A percentile compares a stretch with the other conserved stretches of the same genome.
phyloP scores from a whole-genome alignment of 1,140 invertebrate species.

The Drosophila athabasca region DNA sequence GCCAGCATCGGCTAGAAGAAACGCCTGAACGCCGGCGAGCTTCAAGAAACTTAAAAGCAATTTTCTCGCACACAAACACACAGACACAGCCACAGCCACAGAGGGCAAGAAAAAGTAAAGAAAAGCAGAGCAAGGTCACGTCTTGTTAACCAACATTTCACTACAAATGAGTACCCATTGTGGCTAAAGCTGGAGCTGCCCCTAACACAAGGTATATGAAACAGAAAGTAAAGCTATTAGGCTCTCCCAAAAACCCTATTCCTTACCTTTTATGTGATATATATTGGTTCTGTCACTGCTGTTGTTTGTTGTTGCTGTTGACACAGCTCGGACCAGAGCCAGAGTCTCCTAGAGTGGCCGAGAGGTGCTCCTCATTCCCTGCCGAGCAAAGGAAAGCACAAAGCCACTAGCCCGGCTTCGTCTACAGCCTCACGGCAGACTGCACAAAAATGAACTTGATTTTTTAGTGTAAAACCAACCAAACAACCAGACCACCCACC shows the following conservation, averaged over 20 bases:
- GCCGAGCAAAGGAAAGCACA: constrained; percentile 37
- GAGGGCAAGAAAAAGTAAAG: neutral
- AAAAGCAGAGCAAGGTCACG: constrained; percentile 60
- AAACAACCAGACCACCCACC: neutral
- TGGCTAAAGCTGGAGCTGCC: neutral
- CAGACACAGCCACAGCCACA: neutral
- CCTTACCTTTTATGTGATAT: too few species aligned
- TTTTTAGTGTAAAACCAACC: constrained; percentile 28
- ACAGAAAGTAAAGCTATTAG: too few species aligned
- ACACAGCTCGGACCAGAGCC: constrained; percentile 21
- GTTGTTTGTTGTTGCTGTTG: constrained; percentile 24
- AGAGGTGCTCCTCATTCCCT: constrained; percentile 14
- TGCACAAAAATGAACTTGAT: constrained; percentile 70
- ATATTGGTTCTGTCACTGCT: neutral
- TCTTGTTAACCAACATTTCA: constrained; percentile 69
- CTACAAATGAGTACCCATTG: constrained; percentile 61
- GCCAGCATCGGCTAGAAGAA: neutral
- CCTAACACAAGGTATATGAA: too few species aligned
- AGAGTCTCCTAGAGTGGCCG: constrained; percentile 8
- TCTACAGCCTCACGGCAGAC: constrained; percentile 53
- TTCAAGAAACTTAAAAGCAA: constrained; percentile 64
- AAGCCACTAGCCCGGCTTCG: neutral
- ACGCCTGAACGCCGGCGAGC: constrained; percentile 16
- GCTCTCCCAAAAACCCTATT: too few species aligned
- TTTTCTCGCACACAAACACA: constrained; percentile 39